Base-by-base conservation (phyloP, 2,888 invertebrate genomes). In the Acleris cristana region DNA sequence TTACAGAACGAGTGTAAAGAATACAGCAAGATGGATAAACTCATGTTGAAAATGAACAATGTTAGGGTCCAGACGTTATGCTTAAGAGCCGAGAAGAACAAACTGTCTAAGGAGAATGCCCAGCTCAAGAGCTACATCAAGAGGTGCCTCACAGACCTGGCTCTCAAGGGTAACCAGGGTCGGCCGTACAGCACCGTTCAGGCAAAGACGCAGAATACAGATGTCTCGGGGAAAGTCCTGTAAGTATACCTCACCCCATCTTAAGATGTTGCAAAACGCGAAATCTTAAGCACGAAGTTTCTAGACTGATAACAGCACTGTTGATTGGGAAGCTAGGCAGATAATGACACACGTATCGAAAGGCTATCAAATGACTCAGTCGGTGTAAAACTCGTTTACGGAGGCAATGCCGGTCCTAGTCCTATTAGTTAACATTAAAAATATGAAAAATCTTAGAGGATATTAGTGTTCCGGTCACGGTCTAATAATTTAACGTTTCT, bases 21-120 rank as follows among this genome's bases (percentile, higher is more conserved):
- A 58, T 94, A 94, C 77, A 89, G 89, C 16, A 94, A 95, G 80
- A 88, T 97, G 90, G 95, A 95, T 71, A 95, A 95, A 74, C 96
- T 97, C 79, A 95, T 97, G 94, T 72, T 90, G 5, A 93, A 92
- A 84, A 76, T 86, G 18, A 93, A 92, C 78, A 79, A 89, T 68
- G 90, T 86, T 0, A 86, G 82, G 65, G 89, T 93, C 0, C 92
- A 93, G 64, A 84, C 87, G 0, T 79, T 91, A 64, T 90, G 92
- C 64, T 74, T 93, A 3, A 86, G 74, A 72, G 80, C 87, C 0
- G 93, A 93, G 71, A 90, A 89, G 69, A 76, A 78, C 0, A 92
- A 90, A 58, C 76, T 95, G 51, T 82, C 92, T 7, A 88, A 91
- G 60, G 95, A 96, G 79, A 97, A 97, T 79, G 87, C 93, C 8